Conservation (phyloP, 2,797 vertebrate genomes). For the Onychomys leucogaster region DNA sequence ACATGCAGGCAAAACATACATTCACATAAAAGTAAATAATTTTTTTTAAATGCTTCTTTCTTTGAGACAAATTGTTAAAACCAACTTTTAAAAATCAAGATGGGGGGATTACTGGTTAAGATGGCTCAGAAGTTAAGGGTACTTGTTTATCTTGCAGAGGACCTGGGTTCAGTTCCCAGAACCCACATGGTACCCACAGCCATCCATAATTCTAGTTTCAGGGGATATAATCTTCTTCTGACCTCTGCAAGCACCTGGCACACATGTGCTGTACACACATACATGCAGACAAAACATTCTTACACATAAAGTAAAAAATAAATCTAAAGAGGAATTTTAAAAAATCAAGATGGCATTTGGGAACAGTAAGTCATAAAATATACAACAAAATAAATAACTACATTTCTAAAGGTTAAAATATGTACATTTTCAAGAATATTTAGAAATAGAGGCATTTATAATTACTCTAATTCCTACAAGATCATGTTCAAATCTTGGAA, state of each 20-base stretch:
- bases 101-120: not conserved
- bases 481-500: not conserved
- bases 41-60: not conserved
- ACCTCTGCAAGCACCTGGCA: not conserved
- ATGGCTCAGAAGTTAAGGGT: not conserved
- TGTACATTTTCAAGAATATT: slow-evolving; percentile 43
- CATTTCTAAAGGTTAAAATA: slow-evolving; percentile 52
- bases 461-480: slow-evolving; percentile 44
- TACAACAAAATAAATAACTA: slow-evolving; percentile 32
- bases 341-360: slow-evolving; percentile 41
- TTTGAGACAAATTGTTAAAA: slow-evolving; percentile 39
- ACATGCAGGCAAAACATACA: not conserved
- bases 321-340: not conserved
- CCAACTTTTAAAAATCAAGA: slow-evolving; percentile 55
- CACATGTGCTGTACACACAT: not conserved
- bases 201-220: not conserved
- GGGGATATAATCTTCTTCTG: not conserved
- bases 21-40: not conserved
- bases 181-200: not conserved
- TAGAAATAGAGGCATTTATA: slow-evolving; percentile 37
- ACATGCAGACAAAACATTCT: not conserved
- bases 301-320: not conserved
- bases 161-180: not conserved
- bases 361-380: slow-evolving; percentile 46
- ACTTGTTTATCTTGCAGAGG: not conserved